These are phyloP conservation scores for Tethya wilhelma DNA, from an alignment of 37 sponge, comb jelly and placozoan species.

Conservation along the genomic window DNA sequence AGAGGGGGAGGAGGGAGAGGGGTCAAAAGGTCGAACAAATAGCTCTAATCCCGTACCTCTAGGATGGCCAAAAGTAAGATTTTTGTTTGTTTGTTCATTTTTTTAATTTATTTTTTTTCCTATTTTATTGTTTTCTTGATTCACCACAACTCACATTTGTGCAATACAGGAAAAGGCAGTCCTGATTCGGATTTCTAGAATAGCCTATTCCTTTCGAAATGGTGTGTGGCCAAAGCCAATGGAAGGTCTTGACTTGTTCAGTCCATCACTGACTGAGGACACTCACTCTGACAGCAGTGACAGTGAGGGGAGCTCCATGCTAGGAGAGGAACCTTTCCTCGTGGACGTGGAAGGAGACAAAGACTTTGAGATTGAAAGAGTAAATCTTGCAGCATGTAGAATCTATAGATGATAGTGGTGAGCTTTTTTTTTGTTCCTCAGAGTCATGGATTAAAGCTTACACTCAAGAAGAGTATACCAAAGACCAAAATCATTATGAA, in stretches of 20 bases:
- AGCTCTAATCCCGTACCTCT: slow-evolving; percentile 43
- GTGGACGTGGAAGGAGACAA: slow-evolving; percentile 37
- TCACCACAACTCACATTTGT: not conserved
- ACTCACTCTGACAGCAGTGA: slow-evolving; percentile 9
- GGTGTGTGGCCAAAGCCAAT: slow-evolving; percentile 82
- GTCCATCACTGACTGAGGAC: slow-evolving; percentile 23
- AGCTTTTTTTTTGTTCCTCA: not conserved
- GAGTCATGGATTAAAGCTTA: slow-evolving; percentile 69
- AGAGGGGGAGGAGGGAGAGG: slow-evolving; percentile 20
- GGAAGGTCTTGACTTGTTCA: slow-evolving; percentile 85
- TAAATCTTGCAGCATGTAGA: not conserved
- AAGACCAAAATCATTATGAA: not conserved
- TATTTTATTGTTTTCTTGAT: not conserved
- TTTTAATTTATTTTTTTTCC: not conserved
- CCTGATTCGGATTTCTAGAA: slow-evolving; percentile 70
- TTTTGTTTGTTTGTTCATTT: not conserved
- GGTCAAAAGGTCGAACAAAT: slow-evolving; percentile 6
- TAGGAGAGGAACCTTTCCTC: not conserved
- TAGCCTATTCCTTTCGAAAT: slow-evolving; percentile 77
- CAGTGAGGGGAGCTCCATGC: not conserved
- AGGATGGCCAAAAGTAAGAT: slow-evolving; percentile 81
- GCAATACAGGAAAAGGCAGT: slow-evolving; percentile 84
- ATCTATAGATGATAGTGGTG: not conserved
- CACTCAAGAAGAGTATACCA: slow-evolving; percentile 54
- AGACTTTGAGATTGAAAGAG: slow-evolving; percentile 66